These are phyloP conservation scores for Oreohelix idahoensis DNA, from an alignment of 1,140 invertebrate genomes.

Conservation along the genomic window DNA sequence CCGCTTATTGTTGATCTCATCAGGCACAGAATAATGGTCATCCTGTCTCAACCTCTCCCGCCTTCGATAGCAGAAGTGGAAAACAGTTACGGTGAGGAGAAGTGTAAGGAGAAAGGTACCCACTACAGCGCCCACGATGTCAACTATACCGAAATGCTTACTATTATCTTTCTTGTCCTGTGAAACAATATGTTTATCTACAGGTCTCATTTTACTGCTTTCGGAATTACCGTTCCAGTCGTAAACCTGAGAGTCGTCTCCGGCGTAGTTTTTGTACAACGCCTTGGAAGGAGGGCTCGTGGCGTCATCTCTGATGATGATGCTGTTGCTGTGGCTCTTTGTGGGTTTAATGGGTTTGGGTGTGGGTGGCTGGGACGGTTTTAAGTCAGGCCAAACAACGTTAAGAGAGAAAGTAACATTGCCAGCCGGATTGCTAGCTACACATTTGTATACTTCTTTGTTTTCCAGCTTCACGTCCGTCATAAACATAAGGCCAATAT, in stretches of 20 bases:
- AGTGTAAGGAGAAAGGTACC: slow-evolving; percentile 70
- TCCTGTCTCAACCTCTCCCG: slow-evolving; percentile 45
- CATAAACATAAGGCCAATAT: slow-evolving; percentile 63
- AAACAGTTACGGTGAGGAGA: slow-evolving; percentile 64
- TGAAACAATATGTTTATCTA: not conserved
- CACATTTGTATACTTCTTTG: slow-evolving; percentile 66
- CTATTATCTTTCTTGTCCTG: slow-evolving; percentile 11
- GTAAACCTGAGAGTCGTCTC: slow-evolving; percentile 38
- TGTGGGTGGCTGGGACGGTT: slow-evolving; percentile 18
- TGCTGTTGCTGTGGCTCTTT: slow-evolving; percentile 22
- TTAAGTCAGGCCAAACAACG: slow-evolving; percentile 65
- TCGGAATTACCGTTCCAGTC: slow-evolving; percentile 45
- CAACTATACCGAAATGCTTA: slow-evolving; percentile 59
- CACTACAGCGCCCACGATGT: slow-evolving; percentile 69
- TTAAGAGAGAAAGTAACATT: slow-evolving; percentile 71
- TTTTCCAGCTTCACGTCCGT: slow-evolving; percentile 52
- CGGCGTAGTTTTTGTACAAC: slow-evolving; percentile 27
- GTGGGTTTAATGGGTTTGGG: slow-evolving; percentile 21
- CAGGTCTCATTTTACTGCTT: slow-evolving; percentile 22
- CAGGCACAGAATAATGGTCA: slow-evolving; percentile 47
- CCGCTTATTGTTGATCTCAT: slow-evolving; percentile 41
- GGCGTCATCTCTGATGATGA: slow-evolving; percentile 41
- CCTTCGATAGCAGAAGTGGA: slow-evolving; percentile 64
- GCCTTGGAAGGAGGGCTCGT: slow-evolving; percentile 42
- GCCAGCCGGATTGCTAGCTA: slow-evolving; percentile 71